Base-by-base conservation (phyloP, 1,140 invertebrate species). In the Andricus grossulariae region DNA sequence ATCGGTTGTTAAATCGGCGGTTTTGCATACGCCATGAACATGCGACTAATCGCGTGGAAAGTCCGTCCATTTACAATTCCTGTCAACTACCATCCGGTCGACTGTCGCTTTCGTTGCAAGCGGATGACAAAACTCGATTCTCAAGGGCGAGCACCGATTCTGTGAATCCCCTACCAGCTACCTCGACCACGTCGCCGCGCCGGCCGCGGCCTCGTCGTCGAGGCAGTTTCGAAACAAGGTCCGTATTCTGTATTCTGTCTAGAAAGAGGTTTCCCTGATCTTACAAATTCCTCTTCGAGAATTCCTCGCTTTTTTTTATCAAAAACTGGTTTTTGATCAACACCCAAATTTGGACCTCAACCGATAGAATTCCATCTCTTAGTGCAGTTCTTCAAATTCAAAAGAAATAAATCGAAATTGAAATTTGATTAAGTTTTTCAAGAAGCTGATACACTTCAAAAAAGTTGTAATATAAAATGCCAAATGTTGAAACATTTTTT, bases 61-160 rank as follows among this genome's bases (percentile, higher is more conserved):
- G 73, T 49, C 75, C 70, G 66, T 1, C 2, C 70, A 75, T 83
- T 82, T 52, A 74, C 60, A 18, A 84, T 84, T 80, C 78, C 77
- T 66, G 57, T 66, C 21, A 25, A 66, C 11, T 15, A 13, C 57
- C 21, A 32, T 66, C 57, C 54, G 11, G 16, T 21, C 71, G 39
- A 55, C 21, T 66, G 57, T 70, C 73, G 18, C 21, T 71, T 66
- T 66, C 60, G 25, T 39, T 66, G 60, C 60, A 66, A 39, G 50
- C 52, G n/a, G 73, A 80, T 79, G 78, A 84, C 71, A 79, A 84
- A 83, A 80, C 57, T 75, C 76, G 57, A 13, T 73, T 74, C 49
- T 77, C 80, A 80, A 80, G 72, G 57, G 76, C 71, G 52, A 5
- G 72, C 51, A 18, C 8, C 18, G 4, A 1, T 83, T 83, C 80